A percentile compares a stretch with the other conserved stretches of the same genome.
These are phyloP conservation scores for Vesta saturnalis DNA, from an alignment of 2,888 invertebrate genomes.

Conservation along the genomic window DNA sequence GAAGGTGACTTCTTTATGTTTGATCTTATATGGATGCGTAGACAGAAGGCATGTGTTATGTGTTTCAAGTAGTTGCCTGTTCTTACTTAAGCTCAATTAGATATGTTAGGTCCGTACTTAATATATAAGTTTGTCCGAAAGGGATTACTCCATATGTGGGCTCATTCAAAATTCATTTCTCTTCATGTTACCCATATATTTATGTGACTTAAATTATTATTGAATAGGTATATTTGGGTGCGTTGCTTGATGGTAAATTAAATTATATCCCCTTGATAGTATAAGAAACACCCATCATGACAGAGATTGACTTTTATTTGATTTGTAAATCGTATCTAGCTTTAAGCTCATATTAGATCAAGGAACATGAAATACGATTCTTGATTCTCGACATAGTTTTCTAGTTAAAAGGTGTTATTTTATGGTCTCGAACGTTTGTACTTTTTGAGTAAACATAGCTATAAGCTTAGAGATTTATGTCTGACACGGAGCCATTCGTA, in stretches of 20 bases:
- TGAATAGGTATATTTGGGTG: constrained; percentile 6
- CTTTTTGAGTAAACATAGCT: constrained; percentile 2
- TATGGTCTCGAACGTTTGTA: constrained; percentile 9
- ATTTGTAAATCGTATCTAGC: constrained; percentile 14
- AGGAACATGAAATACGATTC: constrained; percentile 9
- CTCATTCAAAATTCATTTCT: constrained; percentile 33
- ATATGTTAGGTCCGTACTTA: constrained; percentile 22
- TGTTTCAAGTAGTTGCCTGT: constrained; percentile 31
- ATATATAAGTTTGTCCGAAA: constrained; percentile 16
- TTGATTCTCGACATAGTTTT: constrained; percentile 2
- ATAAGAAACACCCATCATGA: neutral
- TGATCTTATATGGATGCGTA: constrained; percentile 17
- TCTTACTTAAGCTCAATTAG: constrained; percentile 26
- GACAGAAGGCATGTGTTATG: constrained; percentile 28
- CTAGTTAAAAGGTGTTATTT: constrained; percentile 18
- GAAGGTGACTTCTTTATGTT: too few species aligned
- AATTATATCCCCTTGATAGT: constrained; percentile 16
- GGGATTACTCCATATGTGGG: constrained; percentile 23
- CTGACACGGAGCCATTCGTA: constrained; percentile 23
- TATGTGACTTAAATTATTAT: constrained; percentile 21
- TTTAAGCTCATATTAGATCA: neutral
- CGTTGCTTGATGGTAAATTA: constrained; percentile 17
- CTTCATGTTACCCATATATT: constrained; percentile 12
- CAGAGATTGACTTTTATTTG: constrained; percentile 10
- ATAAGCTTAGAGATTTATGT: neutral